A percentile compares a stretch with the other conserved stretches of the same genome.
These are phyloP conservation scores for Boloria euphrosyne DNA, from an alignment of 2,888 invertebrate species.

Conservation along the genomic window DNA sequence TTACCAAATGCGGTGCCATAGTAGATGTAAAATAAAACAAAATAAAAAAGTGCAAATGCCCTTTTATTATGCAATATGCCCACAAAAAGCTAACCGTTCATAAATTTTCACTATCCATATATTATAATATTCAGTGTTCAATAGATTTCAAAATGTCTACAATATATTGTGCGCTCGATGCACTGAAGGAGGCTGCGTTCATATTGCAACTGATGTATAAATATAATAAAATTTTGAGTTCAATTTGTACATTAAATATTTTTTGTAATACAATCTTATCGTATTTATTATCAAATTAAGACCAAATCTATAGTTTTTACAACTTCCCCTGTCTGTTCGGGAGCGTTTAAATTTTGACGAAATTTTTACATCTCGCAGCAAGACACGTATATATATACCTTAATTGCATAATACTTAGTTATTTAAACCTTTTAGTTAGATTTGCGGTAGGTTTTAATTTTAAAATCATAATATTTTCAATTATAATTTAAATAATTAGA, in stretches of 20 bases:
- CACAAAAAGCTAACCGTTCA: constrained; percentile 79
- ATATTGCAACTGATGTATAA: constrained; percentile 13
- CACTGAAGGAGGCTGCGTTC: constrained; percentile 16
- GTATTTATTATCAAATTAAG: too few species aligned
- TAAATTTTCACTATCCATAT: constrained; percentile 73
- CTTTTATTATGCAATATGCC: constrained; percentile 79
- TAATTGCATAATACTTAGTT: neutral
- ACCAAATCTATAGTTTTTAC: too few species aligned
- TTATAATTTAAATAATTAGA: neutral
- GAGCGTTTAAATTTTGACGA: too few species aligned
- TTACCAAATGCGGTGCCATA: constrained; percentile 5
- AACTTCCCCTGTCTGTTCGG: too few species aligned
- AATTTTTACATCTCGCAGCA: too few species aligned
- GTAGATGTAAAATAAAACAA: constrained; percentile 54
- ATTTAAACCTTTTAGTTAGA: neutral
- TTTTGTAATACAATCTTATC: too few species aligned
- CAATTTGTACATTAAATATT: too few species aligned
- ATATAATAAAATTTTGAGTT: neutral
- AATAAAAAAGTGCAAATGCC: constrained; percentile 66
- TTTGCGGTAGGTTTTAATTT: neutral
- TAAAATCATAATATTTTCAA: neutral
- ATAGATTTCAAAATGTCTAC: constrained; percentile 49
- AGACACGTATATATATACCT: too few species aligned
- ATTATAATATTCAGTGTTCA: constrained; percentile 60
- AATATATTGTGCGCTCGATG: constrained; percentile 32